A percentile compares a stretch with the other conserved stretches of the same genome.
These are phyloP conservation scores for Microtus ochrogaster DNA, from an alignment of 2,113 vertebrate species.

Conservation along the genomic window DNA sequence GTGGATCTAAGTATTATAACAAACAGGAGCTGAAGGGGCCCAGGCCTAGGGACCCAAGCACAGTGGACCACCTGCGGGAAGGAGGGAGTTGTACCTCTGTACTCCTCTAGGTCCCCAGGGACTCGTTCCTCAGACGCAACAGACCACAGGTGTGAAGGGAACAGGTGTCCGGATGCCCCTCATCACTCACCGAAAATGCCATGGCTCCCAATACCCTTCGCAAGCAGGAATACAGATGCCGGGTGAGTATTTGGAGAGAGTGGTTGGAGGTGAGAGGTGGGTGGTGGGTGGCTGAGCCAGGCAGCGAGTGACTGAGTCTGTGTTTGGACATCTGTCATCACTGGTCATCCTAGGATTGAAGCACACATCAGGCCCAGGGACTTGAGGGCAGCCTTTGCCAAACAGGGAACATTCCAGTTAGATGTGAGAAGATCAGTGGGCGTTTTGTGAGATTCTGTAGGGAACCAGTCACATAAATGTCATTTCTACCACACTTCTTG, in stretches of 20 bases:
- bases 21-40: not conserved
- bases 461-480: slow-evolving; percentile 76
- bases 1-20: not conserved
- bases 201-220: not conserved
- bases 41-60: not conserved
- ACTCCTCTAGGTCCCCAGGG: too few relatives aligned
- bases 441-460: slow-evolving; percentile 64
- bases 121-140: not conserved
- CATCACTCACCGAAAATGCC: not conserved
- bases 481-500: slow-evolving; percentile 69
- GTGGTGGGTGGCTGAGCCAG: not conserved
- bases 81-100: not conserved
- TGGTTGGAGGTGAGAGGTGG: not conserved
- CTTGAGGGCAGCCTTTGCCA: slow-evolving; percentile 41
- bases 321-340: not conserved
- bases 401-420: slow-evolving; percentile 62
- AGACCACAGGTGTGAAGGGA: not conserved
- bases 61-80: accelerated
- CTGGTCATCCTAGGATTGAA: not conserved
- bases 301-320: not conserved
- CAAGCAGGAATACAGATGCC: not conserved
- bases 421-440: slow-evolving; percentile 68
- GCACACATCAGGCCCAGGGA: not conserved
- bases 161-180: not conserved
- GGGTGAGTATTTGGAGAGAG: not conserved